These are phyloP conservation scores for Drosophila willistoni DNA, from an alignment of 1,140 invertebrate genomes.

Conservation along the genomic window DNA sequence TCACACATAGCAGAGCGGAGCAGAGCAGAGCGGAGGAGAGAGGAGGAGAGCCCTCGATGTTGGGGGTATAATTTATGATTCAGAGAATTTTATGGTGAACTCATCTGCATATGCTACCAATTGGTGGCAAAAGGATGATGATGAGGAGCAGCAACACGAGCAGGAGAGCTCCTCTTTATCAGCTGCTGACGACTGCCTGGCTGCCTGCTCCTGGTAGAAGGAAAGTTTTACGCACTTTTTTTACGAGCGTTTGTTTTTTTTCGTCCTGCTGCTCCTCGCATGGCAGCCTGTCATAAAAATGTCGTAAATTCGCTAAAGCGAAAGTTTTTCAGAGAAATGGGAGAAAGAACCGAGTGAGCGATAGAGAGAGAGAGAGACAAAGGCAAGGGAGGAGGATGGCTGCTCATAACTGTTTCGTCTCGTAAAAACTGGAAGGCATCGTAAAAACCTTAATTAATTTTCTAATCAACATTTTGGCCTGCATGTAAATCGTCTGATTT, in stretches of 20 bases:
- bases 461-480: conserved; percentile 80
- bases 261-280: conserved; percentile 48
- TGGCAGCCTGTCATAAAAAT: conserved; percentile 78
- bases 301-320: conserved; percentile 76
- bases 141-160: neutral
- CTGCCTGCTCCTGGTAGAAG: conserved; percentile 33
- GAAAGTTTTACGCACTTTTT: conserved; percentile 75
- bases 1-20: conserved; percentile 29
- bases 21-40: neutral
- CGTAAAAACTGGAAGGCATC: conserved; percentile 52
- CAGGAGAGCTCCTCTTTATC: conserved; percentile 47
- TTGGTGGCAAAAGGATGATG: conserved; percentile 9
- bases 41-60: conserved; percentile 41
- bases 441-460: conserved; percentile 82
- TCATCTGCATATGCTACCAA: conserved; percentile 71
- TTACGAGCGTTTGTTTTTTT: conserved; percentile 54
- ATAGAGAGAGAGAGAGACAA: conserved; percentile 8
- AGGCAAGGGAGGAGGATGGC: neutral
- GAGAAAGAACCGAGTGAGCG: neutral
- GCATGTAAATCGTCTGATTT: conserved; percentile 80
- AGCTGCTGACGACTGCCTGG: conserved; percentile 26
- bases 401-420: conserved; percentile 14
- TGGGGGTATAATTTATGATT: conserved; percentile 53
- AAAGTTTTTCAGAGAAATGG: conserved; percentile 59
- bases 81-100: conserved; percentile 57